Conservation (phyloP, 1,140 invertebrate genomes). For the Brachionus koreanus region DNA sequence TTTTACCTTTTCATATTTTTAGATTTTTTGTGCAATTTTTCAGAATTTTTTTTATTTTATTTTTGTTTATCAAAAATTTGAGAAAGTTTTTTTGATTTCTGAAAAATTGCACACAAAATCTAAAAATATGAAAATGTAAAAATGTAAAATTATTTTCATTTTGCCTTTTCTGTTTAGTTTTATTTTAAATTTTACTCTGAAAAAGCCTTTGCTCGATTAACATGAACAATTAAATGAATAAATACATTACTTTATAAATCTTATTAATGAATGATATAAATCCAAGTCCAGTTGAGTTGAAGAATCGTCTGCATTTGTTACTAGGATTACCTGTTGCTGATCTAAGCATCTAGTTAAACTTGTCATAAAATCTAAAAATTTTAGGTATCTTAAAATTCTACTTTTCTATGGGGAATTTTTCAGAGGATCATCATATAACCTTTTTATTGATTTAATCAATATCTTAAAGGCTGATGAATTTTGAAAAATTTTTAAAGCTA, state of each 20-base stretch:
- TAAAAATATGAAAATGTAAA: too few relatives aligned
- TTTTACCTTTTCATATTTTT: too few relatives aligned
- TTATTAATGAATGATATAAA: conserved; percentile 28
- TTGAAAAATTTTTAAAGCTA: background rate
- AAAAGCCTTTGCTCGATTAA: too few relatives aligned
- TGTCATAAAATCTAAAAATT: conserved; percentile 29
- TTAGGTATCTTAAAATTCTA: background rate
- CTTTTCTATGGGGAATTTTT: background rate
- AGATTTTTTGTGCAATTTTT: too few relatives aligned
- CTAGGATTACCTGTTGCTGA: background rate
- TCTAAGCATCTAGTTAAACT: conserved; percentile 8
- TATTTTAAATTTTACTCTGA: too few relatives aligned
- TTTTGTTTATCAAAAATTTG: too few relatives aligned
- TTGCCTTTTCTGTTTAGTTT: too few relatives aligned
- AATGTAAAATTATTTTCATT: too few relatives aligned
- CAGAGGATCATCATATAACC: background rate
- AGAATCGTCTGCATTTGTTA: background rate
- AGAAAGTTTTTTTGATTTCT: too few relatives aligned
- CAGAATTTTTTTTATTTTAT: too few relatives aligned
- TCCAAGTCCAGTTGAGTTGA: conserved; percentile 5
- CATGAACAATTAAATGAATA: background rate
- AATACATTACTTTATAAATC: conserved; percentile 29
- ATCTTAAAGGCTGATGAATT: conserved; percentile 13
- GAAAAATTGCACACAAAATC: too few relatives aligned
- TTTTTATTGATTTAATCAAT: background rate